Conservation (phyloP, 2,888 invertebrate genomes). For the Galerucella pusilla region DNA sequence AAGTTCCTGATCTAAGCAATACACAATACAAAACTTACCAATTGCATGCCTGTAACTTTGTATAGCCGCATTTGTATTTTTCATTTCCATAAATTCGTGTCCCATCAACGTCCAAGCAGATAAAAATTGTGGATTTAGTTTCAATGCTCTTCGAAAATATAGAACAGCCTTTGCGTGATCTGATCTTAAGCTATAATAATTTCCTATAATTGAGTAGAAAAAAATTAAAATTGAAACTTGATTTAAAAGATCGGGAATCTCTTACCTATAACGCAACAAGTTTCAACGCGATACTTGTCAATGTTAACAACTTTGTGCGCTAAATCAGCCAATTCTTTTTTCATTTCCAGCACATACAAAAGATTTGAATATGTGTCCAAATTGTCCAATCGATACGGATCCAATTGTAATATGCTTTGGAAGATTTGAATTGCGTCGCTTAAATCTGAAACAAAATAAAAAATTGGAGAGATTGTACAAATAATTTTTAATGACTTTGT, state of each 20-base stretch:
- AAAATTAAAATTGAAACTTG: no score
- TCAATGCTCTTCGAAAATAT: slow-evolving; percentile 94
- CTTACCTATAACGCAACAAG: slow-evolving; percentile 95
- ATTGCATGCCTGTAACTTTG: slow-evolving; percentile 97
- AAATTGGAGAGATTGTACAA: not conserved
- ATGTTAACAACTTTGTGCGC: slow-evolving; percentile 94
- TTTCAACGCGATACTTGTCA: slow-evolving; percentile 97
- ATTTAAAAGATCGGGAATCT: no score
- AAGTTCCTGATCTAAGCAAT: not conserved
- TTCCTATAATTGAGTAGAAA: slow-evolving; percentile 71
- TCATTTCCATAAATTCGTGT: slow-evolving; percentile 98
- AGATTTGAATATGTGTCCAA: slow-evolving; percentile 98
- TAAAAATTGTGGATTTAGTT: slow-evolving; percentile 92
- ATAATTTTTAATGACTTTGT: no score
- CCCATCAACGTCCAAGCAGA: slow-evolving; percentile 99
- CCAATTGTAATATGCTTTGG: slow-evolving; percentile 82
- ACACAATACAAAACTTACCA: slow-evolving; percentile 68
- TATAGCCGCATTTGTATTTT: slow-evolving; percentile 98
- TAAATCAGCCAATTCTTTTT: slow-evolving; percentile 90
- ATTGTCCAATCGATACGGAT: slow-evolving; percentile 94
- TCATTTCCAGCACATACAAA: slow-evolving; percentile 92
- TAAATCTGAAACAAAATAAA: slow-evolving; percentile 74
- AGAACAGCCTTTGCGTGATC: slow-evolving; percentile 98
- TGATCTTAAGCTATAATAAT: slow-evolving; percentile 94
- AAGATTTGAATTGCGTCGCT: slow-evolving; percentile 90